phyloP scores from a whole-genome alignment of 64 coral and sea anemone genomes.

The Montipora sp. region DNA sequence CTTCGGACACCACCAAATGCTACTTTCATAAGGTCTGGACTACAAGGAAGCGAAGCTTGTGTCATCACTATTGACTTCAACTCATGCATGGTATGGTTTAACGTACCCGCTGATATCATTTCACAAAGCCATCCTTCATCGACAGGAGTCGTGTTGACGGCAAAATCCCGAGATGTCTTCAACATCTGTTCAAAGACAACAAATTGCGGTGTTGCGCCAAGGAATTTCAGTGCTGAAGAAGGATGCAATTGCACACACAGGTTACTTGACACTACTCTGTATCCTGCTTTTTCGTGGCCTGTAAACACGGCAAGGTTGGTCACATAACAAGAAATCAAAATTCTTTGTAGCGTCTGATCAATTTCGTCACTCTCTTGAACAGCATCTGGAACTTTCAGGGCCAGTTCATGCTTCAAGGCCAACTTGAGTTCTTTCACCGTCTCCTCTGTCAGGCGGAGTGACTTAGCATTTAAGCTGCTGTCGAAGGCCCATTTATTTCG shows the following conservation, averaged over 20 bases:
- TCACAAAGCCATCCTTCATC: constrained; percentile 77
- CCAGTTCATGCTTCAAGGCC: constrained; percentile 63
- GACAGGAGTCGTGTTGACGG: constrained; percentile 77
- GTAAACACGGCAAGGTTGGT: constrained; percentile 78
- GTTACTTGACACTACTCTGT: constrained; percentile 48
- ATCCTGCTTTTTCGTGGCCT: constrained; percentile 79
- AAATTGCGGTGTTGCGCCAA: constrained; percentile 70
- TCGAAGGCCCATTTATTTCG: constrained; percentile 73
- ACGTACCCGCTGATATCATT: constrained; percentile 30
- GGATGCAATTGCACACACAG: constrained; percentile 81
- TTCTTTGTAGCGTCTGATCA: constrained; percentile 73
- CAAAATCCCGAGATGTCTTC: constrained; percentile 81
- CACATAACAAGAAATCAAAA: constrained; percentile 70
- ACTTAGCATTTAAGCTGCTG: constrained; percentile 89
- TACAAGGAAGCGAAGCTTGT: constrained; percentile 9
- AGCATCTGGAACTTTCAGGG: not conserved
- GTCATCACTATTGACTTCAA: constrained; percentile 11
- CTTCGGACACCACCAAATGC: constrained; percentile 24
- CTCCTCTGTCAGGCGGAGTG: constrained; percentile 85
- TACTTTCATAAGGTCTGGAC: constrained; percentile 36
- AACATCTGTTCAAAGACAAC: constrained; percentile 88
- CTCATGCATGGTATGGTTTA: not conserved
- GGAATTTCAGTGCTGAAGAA: constrained; percentile 80
- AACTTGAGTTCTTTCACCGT: constrained; percentile 78
- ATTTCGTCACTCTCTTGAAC: not conserved